phyloP scores from a whole-genome alignment of 92 coral and sea anemone species.

The Metridium senile region DNA sequence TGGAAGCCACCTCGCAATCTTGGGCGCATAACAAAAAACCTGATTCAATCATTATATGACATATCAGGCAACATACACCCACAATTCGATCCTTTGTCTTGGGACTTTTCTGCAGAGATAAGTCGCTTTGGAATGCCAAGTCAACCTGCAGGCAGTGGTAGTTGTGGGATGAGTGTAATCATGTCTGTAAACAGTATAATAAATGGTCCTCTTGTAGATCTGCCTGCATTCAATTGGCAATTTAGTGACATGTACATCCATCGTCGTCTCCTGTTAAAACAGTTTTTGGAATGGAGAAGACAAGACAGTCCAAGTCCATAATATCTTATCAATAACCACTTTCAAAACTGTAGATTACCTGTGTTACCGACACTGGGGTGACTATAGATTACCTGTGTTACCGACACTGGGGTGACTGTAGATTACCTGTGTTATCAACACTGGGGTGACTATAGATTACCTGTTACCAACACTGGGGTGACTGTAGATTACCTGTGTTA shows the following conservation, averaged over 20 bases:
- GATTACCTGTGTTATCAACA: too few species aligned
- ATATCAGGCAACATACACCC: background rate
- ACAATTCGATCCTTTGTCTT: conserved; percentile 16
- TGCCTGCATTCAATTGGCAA: conserved; percentile 17
- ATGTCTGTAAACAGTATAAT: conserved; percentile 15
- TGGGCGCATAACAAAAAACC: conserved; percentile 2
- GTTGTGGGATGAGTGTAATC: conserved; percentile 27
- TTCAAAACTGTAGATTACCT: too few species aligned
- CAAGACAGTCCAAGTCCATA: too few species aligned
- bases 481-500: too few species aligned
- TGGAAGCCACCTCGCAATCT: conserved; percentile 33
- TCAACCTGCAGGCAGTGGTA: conserved; percentile 32
- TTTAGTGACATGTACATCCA: conserved; percentile 27
- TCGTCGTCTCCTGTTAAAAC: conserved; percentile 7
- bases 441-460: too few species aligned
- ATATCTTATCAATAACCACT: too few species aligned
- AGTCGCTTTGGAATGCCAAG: conserved; percentile 37
- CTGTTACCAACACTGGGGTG: too few species aligned
- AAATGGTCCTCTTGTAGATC: conserved; percentile 3
- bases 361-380: too few species aligned
- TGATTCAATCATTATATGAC: conserved; percentile 9
- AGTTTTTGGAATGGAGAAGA: conserved; percentile 22
- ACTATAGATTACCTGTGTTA: too few species aligned
- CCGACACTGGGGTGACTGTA: too few species aligned
- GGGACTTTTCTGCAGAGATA: conserved; percentile 16